Conservation (phyloP, 30 jellyfish, hydroid and myxozoan genomes). For the Pseudorhiza aurosa region DNA sequence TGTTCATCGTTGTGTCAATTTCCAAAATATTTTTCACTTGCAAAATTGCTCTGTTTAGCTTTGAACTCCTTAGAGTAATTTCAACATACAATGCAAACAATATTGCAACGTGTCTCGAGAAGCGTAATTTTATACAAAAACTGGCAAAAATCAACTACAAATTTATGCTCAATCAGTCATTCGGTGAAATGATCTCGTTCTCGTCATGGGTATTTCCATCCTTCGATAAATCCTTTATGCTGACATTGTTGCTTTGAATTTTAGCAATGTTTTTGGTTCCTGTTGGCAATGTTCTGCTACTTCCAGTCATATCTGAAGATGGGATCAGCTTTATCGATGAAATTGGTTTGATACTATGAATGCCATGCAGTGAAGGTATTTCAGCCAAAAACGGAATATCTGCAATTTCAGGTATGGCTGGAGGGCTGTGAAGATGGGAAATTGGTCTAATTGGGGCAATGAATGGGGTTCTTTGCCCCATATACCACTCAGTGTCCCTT, state of each 20-base stretch:
- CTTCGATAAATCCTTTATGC: conserved; percentile 3
- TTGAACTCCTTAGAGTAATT: background rate
- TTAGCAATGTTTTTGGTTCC: conserved; percentile 23
- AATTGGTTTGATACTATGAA: conserved; percentile 30
- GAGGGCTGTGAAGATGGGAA: conserved; percentile 44
- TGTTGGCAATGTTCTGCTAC: background rate
- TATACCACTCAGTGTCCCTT: background rate
- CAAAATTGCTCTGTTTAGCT: background rate
- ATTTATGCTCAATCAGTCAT: too few relatives aligned
- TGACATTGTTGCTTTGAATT: conserved; percentile 29
- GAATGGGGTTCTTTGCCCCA: background rate
- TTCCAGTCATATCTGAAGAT: conserved; percentile 8
- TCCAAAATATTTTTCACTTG: too few relatives aligned
- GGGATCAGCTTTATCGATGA: conserved; percentile 19
- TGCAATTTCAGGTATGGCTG: conserved; percentile 51
- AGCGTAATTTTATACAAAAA: too few relatives aligned
- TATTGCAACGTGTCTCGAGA: too few relatives aligned
- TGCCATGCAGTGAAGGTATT: conserved; percentile 45
- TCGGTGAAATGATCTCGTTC: too few relatives aligned
- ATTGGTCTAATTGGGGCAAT: conserved; percentile 31
- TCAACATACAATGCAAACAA: too few relatives aligned
- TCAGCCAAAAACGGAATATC: conserved; percentile 60
- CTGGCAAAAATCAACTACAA: too few relatives aligned
- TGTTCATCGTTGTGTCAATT: too few relatives aligned
- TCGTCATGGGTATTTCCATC: background rate